Conservation (phyloP, 2,113 vertebrate species). For the Theristicus caerulescens region DNA sequence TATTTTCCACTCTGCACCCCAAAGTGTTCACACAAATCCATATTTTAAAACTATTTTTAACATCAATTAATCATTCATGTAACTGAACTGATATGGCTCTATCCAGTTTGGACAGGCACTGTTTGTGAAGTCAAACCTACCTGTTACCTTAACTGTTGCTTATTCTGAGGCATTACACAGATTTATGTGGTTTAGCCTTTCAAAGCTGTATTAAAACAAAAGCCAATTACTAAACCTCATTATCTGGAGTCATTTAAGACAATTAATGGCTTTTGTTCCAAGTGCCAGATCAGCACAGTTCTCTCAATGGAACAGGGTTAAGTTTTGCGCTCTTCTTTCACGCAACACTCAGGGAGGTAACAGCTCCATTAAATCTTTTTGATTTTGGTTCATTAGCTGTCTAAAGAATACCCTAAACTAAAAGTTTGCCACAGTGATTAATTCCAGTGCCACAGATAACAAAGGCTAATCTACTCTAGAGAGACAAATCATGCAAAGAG, state of each 20-base stretch:
- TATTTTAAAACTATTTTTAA: background rate
- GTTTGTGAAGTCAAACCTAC: background rate
- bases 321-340: slow-evolving; percentile 10
- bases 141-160: background rate
- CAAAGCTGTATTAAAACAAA: slow-evolving; percentile 71
- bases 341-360: background rate
- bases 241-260: slow-evolving; percentile 50
- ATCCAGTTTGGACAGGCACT: background rate
- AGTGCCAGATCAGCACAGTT: background rate
- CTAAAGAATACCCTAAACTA: slow-evolving; percentile 1
- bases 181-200: slow-evolving; percentile 50
- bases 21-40: background rate
- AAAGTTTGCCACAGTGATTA: slow-evolving; percentile 46
- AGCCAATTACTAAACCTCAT: slow-evolving; percentile 68
- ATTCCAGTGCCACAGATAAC: slow-evolving; percentile 29
- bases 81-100: background rate
- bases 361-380: background rate
- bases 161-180: background rate
- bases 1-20: background rate
- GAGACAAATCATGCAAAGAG: background rate
- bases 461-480: slow-evolving; percentile 8
- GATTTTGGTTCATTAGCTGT: slow-evolving; percentile 32
- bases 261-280: slow-evolving; percentile 57
- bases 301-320: background rate
- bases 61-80: background rate